These are phyloP conservation scores for Desmophyllum pertusum DNA, from an alignment of 92 coral and sea anemone genomes.

Conservation along the genomic window DNA sequence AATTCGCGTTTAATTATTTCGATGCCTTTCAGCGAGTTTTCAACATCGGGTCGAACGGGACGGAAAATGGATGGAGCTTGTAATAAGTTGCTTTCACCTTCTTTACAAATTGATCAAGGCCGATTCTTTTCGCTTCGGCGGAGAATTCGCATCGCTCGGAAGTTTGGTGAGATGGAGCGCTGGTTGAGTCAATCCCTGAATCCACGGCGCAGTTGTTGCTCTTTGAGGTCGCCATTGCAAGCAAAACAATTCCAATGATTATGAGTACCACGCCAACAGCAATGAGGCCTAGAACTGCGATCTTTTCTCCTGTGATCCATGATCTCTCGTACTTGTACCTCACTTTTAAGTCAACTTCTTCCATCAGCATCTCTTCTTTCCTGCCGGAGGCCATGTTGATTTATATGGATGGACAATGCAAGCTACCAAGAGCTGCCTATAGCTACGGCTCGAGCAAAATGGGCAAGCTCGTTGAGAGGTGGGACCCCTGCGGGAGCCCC, in stretches of 20 bases:
- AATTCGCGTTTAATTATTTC: constrained; percentile 46
- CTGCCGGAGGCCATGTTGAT: background rate
- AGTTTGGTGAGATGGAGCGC: background rate
- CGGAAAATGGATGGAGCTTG: constrained; percentile 63
- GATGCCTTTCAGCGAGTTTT: background rate
- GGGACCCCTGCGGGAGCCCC: too few species aligned
- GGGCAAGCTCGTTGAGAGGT: too few species aligned
- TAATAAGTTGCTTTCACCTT: constrained; percentile 65
- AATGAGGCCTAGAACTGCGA: constrained; percentile 49
- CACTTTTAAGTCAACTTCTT: constrained; percentile 23
- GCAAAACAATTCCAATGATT: constrained; percentile 69
- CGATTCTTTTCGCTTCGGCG: constrained; percentile 70
- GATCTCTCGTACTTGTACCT: constrained; percentile 29
- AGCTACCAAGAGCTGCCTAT: too few species aligned
- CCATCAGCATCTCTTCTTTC: constrained; percentile 34
- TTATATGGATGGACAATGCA: too few species aligned
- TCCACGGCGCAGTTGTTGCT: background rate
- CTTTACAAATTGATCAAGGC: constrained; percentile 65
- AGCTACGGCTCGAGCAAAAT: too few species aligned
- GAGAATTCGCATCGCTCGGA: constrained; percentile 59
- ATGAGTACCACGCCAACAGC: constrained; percentile 54
- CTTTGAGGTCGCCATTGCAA: constrained; percentile 55
- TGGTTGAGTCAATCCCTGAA: background rate
- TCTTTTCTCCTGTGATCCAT: constrained; percentile 41
- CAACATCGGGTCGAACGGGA: constrained; percentile 68